Conservation (phyloP, 2,888 invertebrate species). For the Achlya flavicornis region DNA sequence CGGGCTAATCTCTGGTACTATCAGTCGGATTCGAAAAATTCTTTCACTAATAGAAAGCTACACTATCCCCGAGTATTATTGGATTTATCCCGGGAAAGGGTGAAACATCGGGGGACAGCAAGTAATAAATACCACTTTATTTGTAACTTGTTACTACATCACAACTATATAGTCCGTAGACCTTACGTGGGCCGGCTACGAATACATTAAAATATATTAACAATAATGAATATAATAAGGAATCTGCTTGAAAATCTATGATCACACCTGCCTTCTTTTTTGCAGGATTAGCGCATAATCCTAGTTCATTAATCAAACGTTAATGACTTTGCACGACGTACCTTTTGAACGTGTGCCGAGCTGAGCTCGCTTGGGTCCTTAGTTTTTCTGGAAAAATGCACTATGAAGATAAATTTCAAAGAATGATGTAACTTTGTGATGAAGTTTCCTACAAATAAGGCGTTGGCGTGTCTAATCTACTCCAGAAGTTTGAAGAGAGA, state of each 20-base stretch:
- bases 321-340: slow-evolving; percentile 54
- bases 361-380: background rate
- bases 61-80: too few species aligned
- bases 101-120: too few species aligned
- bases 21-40: too few species aligned
- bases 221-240: background rate
- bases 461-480: background rate
- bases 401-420: background rate
- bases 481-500: background rate
- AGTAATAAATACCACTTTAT: too few species aligned
- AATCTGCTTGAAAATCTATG: background rate
- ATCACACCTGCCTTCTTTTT: slow-evolving; percentile 38
- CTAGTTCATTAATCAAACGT: slow-evolving; percentile 69
- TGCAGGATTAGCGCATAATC: slow-evolving; percentile 61
- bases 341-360: slow-evolving; percentile 27
- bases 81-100: too few species aligned
- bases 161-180: too few species aligned
- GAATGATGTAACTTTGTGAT: slow-evolving; percentile 9
- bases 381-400: slow-evolving; percentile 6
- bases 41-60: too few species aligned
- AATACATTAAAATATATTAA: too few species aligned
- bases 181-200: too few species aligned
- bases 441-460: slow-evolving; percentile 6
- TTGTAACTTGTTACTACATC: too few species aligned
- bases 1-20: too few species aligned